These are phyloP conservation scores for Coreoperca whiteheadi DNA, from an alignment of 2,113 vertebrate species.

Conservation along the genomic window DNA sequence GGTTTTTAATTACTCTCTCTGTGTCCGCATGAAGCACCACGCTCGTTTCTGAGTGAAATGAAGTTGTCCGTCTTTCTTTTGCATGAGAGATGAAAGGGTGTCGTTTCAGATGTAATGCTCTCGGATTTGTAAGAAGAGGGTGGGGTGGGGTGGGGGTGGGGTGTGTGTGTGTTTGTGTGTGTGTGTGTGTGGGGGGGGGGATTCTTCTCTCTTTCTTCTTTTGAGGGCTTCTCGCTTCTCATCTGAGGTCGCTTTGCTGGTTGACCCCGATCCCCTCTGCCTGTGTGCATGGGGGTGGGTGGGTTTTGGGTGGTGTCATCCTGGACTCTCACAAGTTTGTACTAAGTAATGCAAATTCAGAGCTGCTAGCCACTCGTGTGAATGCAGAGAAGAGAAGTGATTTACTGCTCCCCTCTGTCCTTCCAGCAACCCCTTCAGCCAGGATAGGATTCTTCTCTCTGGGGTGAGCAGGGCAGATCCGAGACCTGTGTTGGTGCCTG, in stretches of 20 bases:
- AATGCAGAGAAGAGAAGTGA: slow-evolving; percentile 49
- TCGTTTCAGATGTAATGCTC: slow-evolving; percentile 54
- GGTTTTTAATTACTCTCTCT: slow-evolving; percentile 66
- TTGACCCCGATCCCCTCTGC: slow-evolving; percentile 72
- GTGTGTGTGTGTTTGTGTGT: no score
- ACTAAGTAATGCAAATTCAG: slow-evolving; percentile 64
- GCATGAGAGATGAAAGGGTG: slow-evolving; percentile 53
- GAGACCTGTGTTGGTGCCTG: not conserved
- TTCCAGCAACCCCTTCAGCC: slow-evolving; percentile 39
- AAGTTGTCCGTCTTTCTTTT: slow-evolving; percentile 42
- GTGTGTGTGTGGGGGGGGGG: slow-evolving; percentile 9
- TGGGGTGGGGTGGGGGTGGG: not conserved
- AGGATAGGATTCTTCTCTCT: slow-evolving; percentile 52
- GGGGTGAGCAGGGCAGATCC: slow-evolving; percentile 51
- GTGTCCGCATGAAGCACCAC: not conserved
- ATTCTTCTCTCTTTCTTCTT: slow-evolving; percentile 58
- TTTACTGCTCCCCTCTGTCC: slow-evolving; percentile 57
- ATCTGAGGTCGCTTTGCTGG: slow-evolving; percentile 53
- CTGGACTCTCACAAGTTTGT: slow-evolving; percentile 50
- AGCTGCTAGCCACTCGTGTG: slow-evolving; percentile 49
- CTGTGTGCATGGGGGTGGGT: slow-evolving; percentile 13
- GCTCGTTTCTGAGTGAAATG: slow-evolving; percentile 20
- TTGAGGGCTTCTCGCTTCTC: slow-evolving; percentile 68
- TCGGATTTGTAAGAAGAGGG: slow-evolving; percentile 54
- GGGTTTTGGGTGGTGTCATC: slow-evolving; percentile 22